Conservation (phyloP, 2,888 invertebrate genomes). For the Phortica okadai region DNA sequence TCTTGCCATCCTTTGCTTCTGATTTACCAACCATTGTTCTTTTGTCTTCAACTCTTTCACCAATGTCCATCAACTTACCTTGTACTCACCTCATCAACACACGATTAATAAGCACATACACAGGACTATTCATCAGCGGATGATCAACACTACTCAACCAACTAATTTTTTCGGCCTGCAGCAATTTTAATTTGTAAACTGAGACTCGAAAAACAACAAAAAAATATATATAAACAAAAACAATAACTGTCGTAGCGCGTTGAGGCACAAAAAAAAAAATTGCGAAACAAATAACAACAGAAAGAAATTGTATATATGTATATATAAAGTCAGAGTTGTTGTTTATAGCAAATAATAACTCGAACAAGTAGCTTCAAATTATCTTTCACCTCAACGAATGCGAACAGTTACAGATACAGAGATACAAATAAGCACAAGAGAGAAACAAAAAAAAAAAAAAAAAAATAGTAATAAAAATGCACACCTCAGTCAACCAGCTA, state of each 20-base stretch:
- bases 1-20: too few species aligned
- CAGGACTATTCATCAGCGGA: background rate
- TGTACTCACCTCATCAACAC: background rate
- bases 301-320: background rate
- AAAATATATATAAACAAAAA: background rate
- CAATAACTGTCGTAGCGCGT: background rate
- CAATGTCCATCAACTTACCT: background rate
- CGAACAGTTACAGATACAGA: background rate
- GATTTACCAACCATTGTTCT: too few species aligned
- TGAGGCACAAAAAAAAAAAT: background rate
- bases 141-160: background rate
- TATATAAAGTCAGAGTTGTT: too few species aligned
- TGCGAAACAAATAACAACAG: background rate
- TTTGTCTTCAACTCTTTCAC: too few species aligned
- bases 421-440: background rate
- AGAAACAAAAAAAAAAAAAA: background rate
- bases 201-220: background rate
- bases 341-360: constrained; percentile 27
- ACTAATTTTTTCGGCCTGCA: constrained; percentile 10
- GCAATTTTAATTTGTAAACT: constrained; percentile 37
- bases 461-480: too few species aligned
- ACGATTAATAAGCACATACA: background rate
- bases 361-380: constrained; percentile 34
- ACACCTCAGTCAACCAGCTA: too few species aligned
- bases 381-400: constrained; percentile 28